Conservation (phyloP, 2,113 vertebrate genomes). For the Macrotus californicus region DNA sequence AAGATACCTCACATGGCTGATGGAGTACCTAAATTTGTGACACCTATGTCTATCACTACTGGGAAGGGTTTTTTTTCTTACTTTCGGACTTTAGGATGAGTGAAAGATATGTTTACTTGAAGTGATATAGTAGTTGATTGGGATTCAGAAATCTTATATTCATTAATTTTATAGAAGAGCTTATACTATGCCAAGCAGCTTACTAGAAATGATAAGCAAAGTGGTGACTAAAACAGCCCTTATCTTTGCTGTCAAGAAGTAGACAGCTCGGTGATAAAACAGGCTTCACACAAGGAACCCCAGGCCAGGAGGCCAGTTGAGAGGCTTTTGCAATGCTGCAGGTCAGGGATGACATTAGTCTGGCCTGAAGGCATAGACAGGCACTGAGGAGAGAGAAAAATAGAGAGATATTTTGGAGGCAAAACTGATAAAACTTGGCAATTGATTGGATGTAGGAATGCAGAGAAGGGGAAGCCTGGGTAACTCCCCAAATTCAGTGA, state of each 20-base stretch:
- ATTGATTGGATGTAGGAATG: background rate
- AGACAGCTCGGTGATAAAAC: background rate
- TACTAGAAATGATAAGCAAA: background rate
- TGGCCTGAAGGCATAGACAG: background rate
- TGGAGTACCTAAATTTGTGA: background rate
- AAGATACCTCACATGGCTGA: background rate
- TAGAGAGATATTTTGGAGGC: background rate
- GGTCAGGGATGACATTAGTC: background rate
- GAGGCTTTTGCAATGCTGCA: background rate
- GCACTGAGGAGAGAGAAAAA: background rate
- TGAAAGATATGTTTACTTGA: background rate
- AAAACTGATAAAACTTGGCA: constrained; percentile 23
- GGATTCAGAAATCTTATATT: background rate
- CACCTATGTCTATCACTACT: background rate
- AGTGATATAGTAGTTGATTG: background rate
- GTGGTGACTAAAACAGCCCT: background rate
- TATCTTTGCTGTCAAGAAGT: background rate
- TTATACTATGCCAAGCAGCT: background rate
- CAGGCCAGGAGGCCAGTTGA: background rate
- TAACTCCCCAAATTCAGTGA: background rate
- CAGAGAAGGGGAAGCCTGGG: background rate
- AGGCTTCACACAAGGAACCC: background rate
- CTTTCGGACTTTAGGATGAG: background rate
- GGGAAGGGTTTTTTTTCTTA: background rate
- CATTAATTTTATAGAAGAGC: background rate